These are phyloP conservation scores for Lepidochitona cinerea DNA, from an alignment of 2,888 invertebrate species.

Conservation along the genomic window DNA sequence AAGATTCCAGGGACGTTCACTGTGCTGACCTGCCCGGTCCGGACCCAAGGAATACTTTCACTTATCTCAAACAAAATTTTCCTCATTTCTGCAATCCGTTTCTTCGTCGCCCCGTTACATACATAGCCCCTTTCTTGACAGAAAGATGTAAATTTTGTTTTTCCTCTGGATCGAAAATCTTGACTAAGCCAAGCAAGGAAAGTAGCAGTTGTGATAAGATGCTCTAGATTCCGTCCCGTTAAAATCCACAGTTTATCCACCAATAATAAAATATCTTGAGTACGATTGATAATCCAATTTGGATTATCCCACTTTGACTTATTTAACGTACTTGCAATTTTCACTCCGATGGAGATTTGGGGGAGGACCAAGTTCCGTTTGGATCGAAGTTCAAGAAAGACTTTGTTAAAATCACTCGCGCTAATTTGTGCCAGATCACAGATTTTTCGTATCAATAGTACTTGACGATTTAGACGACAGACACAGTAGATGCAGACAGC, in stretches of 20 bases:
- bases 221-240: not conserved
- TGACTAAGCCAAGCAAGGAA: not conserved
- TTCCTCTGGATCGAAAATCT: not conserved
- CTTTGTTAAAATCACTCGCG: not conserved
- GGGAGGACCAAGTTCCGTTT: not conserved
- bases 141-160: not conserved
- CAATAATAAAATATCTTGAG: not conserved
- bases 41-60: not conserved
- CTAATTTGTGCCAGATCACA: not conserved
- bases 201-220: not conserved
- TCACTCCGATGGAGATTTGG: not conserved
- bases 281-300: not conserved
- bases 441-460: not conserved
- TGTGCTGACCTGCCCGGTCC: not conserved
- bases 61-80: not conserved
- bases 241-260: not conserved
- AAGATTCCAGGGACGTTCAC: not conserved
- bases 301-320: not conserved
- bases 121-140: not conserved
- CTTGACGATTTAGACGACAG: not conserved
- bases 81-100: not conserved
- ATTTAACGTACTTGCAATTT: not conserved
- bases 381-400: not conserved
- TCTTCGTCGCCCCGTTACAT: not conserved
- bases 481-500: not conserved